Percentiles rank a stretch among this genome's conserved stretches.
phyloP scores from a whole-genome alignment of 2,113 vertebrate species.

The Nothocercus julius region DNA sequence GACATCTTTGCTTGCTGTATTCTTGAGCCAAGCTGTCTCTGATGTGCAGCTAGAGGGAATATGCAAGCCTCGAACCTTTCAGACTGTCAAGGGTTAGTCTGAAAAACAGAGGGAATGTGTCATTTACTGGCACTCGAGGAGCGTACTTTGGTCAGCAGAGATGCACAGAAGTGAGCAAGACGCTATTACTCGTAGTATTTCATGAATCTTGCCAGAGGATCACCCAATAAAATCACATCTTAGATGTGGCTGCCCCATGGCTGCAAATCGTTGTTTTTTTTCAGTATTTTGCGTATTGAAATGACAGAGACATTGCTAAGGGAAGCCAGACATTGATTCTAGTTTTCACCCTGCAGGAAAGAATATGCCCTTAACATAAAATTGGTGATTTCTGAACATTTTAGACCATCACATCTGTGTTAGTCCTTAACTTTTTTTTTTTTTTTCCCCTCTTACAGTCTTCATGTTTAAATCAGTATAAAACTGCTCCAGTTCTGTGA shows the following conservation, averaged over 20 bases:
- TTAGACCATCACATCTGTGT: neutral
- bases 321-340: neutral
- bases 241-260: neutral
- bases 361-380: neutral
- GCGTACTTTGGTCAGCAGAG: neutral
- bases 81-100: neutral
- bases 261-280: neutral
- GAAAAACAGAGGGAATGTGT: neutral
- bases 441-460: neutral
- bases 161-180: neutral
- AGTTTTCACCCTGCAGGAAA: neutral
- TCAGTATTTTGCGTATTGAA: neutral
- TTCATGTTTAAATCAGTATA: accelerated
- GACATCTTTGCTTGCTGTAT: neutral
- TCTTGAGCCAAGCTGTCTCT: neutral
- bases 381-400: neutral
- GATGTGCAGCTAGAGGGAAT: neutral
- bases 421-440: neutral
- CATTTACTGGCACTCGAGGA: neutral
- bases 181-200: constrained; percentile 13
- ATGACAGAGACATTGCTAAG: neutral
- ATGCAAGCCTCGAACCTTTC: neutral
- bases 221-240: constrained; percentile 18
- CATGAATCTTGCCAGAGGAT: neutral
- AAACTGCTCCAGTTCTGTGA: neutral